Conservation (phyloP, 2,888 invertebrate genomes). For the Chymomyza amoena region DNA sequence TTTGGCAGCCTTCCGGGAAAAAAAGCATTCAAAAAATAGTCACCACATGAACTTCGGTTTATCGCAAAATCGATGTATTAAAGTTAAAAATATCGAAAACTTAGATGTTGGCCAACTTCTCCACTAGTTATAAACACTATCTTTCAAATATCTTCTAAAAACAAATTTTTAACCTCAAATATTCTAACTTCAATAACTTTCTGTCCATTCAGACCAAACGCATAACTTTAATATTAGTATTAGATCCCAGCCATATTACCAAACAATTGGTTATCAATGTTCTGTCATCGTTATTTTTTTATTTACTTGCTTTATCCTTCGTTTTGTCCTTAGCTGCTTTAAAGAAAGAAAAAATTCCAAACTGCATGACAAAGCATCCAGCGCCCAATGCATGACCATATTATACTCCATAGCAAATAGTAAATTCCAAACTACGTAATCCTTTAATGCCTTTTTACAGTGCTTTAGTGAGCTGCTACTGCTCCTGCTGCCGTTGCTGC, state of each 20-base stretch:
- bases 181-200: too few species aligned
- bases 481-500: conserved; percentile 27
- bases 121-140: too few species aligned
- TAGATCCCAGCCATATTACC: neutral
- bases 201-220: too few species aligned
- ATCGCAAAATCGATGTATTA: too few species aligned
- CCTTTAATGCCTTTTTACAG: conserved; percentile 62
- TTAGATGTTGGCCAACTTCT: too few species aligned
- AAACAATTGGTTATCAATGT: neutral
- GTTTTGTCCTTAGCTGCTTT: neutral
- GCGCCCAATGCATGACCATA: conserved; percentile 33
- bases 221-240: neutral
- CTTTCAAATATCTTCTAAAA: too few species aligned
- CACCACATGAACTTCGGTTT: too few species aligned
- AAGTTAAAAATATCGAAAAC: too few species aligned
- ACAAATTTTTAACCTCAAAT: too few species aligned
- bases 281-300: neutral
- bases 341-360: conserved; percentile 31
- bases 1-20: too few species aligned
- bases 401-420: conserved; percentile 52
- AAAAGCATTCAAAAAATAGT: too few species aligned
- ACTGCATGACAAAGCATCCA: conserved; percentile 30
- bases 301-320: neutral
- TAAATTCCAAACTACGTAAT: conserved; percentile 62
- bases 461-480: conserved; percentile 23